These are phyloP conservation scores for Eupithecia inturbata DNA, from an alignment of 2,888 invertebrate genomes.

Conservation along the genomic window DNA sequence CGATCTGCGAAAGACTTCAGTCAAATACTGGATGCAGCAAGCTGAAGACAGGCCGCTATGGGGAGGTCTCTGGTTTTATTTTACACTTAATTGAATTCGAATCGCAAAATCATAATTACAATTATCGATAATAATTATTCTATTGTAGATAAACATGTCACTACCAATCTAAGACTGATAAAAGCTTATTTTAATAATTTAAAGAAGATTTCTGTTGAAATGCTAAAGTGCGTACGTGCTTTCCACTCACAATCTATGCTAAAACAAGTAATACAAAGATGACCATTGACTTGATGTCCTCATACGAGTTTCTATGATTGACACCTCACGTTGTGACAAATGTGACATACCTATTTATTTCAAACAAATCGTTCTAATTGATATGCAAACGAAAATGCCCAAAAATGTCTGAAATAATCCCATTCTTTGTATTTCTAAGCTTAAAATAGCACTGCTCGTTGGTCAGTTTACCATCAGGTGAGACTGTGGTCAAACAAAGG, in stretches of 20 bases:
- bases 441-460: neutral
- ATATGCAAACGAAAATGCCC: conserved; percentile 47
- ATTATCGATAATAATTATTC: no score
- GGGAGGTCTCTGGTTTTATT: no score
- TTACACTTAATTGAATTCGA: no score
- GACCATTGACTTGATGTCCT: conserved; percentile 24
- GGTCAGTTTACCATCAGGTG: no score
- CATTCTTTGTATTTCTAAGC: neutral
- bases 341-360: conserved; percentile 51
- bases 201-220: neutral
- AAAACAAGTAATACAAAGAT: conserved; percentile 9
- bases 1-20: no score
- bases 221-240: neutral
- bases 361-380: conserved; percentile 41
- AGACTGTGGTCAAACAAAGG: no score
- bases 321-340: conserved; percentile 50
- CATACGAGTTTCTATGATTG: conserved; percentile 34
- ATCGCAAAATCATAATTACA: no score
- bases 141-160: no score
- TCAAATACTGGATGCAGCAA: no score
- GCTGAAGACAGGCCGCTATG: no score
- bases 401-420: conserved; percentile 31
- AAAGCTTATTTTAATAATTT: neutral
- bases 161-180: no score
- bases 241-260: conserved; percentile 1